Percentiles rank a stretch among this genome's conserved stretches.
Conservation (phyloP, 2,113 vertebrate species). For the Felis chaus region DNA sequence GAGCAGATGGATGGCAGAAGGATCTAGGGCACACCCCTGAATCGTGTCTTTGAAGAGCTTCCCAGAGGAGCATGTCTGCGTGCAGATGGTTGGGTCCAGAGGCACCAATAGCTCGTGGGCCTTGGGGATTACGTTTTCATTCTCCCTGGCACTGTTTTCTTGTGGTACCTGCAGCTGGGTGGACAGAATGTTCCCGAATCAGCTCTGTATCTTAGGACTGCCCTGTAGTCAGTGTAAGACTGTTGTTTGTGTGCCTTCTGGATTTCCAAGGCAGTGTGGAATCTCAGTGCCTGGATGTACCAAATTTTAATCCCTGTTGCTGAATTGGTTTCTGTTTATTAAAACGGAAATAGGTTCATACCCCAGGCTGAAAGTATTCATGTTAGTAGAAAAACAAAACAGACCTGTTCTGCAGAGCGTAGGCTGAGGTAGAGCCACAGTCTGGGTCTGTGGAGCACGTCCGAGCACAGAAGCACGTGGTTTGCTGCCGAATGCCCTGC, state of each 20-base stretch:
- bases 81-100: not conserved
- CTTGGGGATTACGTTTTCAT: not conserved
- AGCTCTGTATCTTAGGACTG: not conserved
- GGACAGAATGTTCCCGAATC: not conserved
- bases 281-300: not conserved
- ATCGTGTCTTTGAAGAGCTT: not conserved
- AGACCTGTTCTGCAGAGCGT: not conserved
- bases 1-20: not conserved
- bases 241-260: not conserved
- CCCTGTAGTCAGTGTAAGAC: not conserved
- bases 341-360: not conserved
- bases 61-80: not conserved
- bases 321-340: not conserved
- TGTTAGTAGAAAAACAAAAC: not conserved
- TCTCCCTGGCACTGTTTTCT: not conserved
- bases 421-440: accelerated
- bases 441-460: accelerated
- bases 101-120: not conserved
- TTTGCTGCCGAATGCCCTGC: not conserved
- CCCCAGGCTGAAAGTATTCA: not conserved
- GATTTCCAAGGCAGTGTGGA: not conserved
- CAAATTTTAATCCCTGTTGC: not conserved
- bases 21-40: not conserved
- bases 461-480: accelerated
- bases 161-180: not conserved